These are phyloP conservation scores for Sphaerophoria rueppellii DNA, from an alignment of 2,888 invertebrate genomes.

Conservation along the genomic window DNA sequence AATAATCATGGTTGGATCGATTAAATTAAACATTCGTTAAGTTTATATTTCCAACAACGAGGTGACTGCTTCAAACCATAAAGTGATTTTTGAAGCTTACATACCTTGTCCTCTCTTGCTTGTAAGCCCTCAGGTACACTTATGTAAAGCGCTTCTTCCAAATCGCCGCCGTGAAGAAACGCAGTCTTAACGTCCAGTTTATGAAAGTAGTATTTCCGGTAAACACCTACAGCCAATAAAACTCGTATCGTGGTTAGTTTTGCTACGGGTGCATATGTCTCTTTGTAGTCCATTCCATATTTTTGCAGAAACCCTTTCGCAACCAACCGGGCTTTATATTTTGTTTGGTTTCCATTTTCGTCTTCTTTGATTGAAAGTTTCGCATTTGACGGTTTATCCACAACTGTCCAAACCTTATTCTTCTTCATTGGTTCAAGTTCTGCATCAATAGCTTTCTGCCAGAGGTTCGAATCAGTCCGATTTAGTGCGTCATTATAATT, in stretches of 20 bases:
- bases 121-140: neutral
- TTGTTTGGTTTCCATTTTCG: neutral
- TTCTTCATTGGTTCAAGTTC: neutral
- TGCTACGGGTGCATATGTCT: neutral
- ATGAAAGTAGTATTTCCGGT: constrained; percentile 2
- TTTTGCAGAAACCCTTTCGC: neutral
- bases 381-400: neutral
- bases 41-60: too few species aligned
- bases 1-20: neutral
- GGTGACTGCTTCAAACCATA: neutral
- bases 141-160: neutral
- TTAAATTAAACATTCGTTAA: neutral
- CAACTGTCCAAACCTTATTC: neutral
- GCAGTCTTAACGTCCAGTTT: neutral
- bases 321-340: neutral
- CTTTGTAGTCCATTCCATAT: neutral
- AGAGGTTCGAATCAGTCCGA: neutral
- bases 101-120: neutral
- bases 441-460: neutral
- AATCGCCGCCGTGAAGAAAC: too few species aligned
- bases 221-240: neutral
- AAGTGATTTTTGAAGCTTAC: neutral
- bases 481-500: too few species aligned
- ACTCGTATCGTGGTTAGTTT: neutral
- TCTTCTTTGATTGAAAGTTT: neutral